phyloP scores from a whole-genome alignment of 2,797 vertebrate species.

The Coluber constrictor region DNA sequence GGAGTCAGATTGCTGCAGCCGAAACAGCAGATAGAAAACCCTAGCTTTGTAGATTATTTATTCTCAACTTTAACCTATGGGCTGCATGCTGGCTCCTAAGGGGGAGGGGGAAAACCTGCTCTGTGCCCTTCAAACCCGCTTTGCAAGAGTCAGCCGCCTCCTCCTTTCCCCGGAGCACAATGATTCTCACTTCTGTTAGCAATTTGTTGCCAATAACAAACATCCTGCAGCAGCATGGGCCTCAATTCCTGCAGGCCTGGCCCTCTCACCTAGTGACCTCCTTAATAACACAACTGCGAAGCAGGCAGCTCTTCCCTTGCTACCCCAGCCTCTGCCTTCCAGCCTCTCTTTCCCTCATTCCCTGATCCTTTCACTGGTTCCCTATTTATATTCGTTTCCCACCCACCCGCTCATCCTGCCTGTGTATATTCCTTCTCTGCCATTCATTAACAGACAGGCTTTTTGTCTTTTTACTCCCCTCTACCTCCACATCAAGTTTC shows the following conservation, averaged over 20 bases:
- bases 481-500: not conserved
- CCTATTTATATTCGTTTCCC: constrained; percentile 12
- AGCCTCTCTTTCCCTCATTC: constrained; percentile 2
- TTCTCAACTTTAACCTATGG: constrained; percentile 23
- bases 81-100: constrained; percentile 36
- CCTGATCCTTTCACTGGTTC: not conserved
- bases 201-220: constrained; percentile 43
- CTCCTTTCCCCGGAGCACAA: constrained; percentile 22
- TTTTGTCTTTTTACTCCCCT: not conserved
- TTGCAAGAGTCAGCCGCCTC: constrained; percentile 37
- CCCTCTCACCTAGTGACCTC: constrained; percentile 8
- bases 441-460: not conserved
- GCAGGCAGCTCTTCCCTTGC: constrained; percentile 34
- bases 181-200: constrained; percentile 38
- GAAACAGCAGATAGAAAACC: constrained; percentile 53
- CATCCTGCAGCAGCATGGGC: constrained; percentile 3
- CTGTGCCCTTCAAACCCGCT: constrained; percentile 12
- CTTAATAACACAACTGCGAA: constrained; percentile 8
- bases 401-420: not conserved
- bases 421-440: not conserved
- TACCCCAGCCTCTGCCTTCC: constrained; percentile 22
- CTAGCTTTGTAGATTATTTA: constrained; percentile 39
- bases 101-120: constrained; percentile 32
- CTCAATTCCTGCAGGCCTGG: not conserved
- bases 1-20: constrained; percentile 46